Base-by-base conservation (phyloP, 2,888 invertebrate genomes). In the Synanthedon tipuliformis region DNA sequence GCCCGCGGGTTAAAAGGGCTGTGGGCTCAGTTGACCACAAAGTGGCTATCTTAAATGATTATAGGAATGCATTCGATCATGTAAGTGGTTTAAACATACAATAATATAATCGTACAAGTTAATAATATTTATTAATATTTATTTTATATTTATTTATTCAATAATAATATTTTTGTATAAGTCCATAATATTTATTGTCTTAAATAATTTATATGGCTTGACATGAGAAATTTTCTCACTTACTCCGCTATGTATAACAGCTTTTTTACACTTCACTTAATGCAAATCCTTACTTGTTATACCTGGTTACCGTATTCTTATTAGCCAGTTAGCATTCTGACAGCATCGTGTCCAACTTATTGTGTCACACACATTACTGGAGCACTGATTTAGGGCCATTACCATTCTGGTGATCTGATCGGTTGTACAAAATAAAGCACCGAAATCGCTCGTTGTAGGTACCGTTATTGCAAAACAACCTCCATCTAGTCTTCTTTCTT, bases 271-370 rank as follows among this genome's bases (percentile, higher is more conserved):
- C 27, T 34, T 8, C 7, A 34, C 7, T 1, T 8, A 34, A 34
- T 10, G 34, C 34, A 10, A 34, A 34, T 34, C 10, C 10, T 34
- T 34, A 34, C 27, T 34, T 34, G 34, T 34, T 8, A 34, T 10
- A 34, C 3, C 3, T 34, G 3, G 34, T 34, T 34, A 10, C 34
- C 34, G 34, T 34, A 34, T 34, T 34, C 34, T 10, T 34, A 34
- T 34, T 34, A n/a, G n/a, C n/a, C n/a, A n/a, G n/a, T n/a, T n/a
- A 34, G 34, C 10, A 34, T 34, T 34, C 34, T 34, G 34, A 34
- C 71, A 71, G 63, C 68, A 72, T 71, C 73, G 69, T 81, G 80
- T 76, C 81, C 81, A 76, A 82, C 77, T 75, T 77, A 69, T 70
- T 69, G 73, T 72, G 71, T 70, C 72, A 73, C 69, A 60, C 65